These are phyloP conservation scores for Batillaria attramentaria DNA, from an alignment of 1,140 invertebrate species.

Conservation along the genomic window DNA sequence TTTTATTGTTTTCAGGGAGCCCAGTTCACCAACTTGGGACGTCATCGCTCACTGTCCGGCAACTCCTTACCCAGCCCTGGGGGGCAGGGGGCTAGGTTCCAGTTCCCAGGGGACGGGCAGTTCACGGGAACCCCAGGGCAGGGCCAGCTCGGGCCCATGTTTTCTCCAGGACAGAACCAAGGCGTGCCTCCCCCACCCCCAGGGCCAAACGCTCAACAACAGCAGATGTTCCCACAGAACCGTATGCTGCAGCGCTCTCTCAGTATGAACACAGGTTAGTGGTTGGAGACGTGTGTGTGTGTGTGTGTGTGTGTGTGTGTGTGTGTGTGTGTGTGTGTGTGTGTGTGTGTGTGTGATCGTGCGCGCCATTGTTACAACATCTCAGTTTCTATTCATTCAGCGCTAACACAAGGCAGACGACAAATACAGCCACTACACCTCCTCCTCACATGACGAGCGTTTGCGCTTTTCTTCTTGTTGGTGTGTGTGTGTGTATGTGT, in stretches of 20 bases:
- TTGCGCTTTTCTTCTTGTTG: no score
- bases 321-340: constrained; percentile 2
- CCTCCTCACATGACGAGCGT: no score
- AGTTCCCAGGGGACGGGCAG: constrained; percentile 53
- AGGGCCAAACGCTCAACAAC: constrained; percentile 49
- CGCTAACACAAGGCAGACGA: no score
- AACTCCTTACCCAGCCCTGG: constrained; percentile 52
- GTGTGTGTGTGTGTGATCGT: neutral
- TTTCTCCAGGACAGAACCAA: constrained; percentile 41
- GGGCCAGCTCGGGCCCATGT: constrained; percentile 46
- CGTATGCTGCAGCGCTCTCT: constrained; percentile 61
- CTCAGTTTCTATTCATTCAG: no score
- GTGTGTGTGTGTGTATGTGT: no score
- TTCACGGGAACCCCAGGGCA: constrained; percentile 38
- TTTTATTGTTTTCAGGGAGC: no score
- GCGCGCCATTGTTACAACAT: no score
- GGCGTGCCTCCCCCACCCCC: constrained; percentile 35
- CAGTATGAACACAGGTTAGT: constrained; percentile 48
- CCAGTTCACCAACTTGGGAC: constrained; percentile 53
- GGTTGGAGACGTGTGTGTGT: constrained; percentile 1
- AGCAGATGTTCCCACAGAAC: constrained; percentile 53
- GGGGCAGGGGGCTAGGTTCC: constrained; percentile 47
- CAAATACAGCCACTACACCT: no score
- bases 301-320: constrained; percentile 9
- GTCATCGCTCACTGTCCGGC: constrained; percentile 63